Conservation (phyloP, 2,888 invertebrate genomes). For the Tetheella fluctuosa region DNA sequence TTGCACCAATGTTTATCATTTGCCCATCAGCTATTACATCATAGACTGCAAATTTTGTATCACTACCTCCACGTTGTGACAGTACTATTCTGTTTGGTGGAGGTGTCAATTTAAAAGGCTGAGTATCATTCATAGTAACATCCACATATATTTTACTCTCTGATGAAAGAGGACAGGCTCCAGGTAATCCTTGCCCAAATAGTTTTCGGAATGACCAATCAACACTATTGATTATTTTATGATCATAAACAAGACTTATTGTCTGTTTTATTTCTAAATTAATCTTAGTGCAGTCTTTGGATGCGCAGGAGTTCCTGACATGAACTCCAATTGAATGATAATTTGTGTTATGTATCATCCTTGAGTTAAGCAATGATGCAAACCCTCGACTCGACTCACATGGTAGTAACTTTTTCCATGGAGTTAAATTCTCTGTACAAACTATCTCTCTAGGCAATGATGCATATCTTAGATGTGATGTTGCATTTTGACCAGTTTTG, state of each 20-base stretch:
- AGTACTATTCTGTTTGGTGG: constrained; percentile 82
- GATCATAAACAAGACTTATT: constrained; percentile 94
- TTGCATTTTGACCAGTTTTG: constrained; percentile 71
- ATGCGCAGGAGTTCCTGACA: constrained; percentile 90
- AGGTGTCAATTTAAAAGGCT: constrained; percentile 86
- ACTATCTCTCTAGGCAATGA: constrained; percentile 98
- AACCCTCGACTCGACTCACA: constrained; percentile 96
- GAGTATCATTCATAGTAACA: constrained; percentile 85
- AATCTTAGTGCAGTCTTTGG: constrained; percentile 83
- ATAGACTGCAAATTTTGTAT: constrained; percentile 88
- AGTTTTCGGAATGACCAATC: constrained; percentile 95
- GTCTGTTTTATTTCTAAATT: constrained; percentile 93
- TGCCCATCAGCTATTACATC: constrained; percentile 83
- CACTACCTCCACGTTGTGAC: constrained; percentile 88
- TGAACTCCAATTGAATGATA: constrained; percentile 96
- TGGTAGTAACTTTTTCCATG: constrained; percentile 98
- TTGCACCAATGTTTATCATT: constrained; percentile 88
- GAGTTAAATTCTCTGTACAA: constrained; percentile 99
- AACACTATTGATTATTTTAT: constrained; percentile 85
- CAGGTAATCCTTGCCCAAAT: constrained; percentile 93
- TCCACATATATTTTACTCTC: constrained; percentile 93
- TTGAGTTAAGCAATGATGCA: constrained; percentile 94
- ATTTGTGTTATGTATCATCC: constrained; percentile 95
- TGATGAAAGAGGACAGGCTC: constrained; percentile 91
- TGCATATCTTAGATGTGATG: constrained; percentile 89